Conservation (phyloP, 2,113 vertebrate genomes). For the Cryptotis parvus region DNA sequence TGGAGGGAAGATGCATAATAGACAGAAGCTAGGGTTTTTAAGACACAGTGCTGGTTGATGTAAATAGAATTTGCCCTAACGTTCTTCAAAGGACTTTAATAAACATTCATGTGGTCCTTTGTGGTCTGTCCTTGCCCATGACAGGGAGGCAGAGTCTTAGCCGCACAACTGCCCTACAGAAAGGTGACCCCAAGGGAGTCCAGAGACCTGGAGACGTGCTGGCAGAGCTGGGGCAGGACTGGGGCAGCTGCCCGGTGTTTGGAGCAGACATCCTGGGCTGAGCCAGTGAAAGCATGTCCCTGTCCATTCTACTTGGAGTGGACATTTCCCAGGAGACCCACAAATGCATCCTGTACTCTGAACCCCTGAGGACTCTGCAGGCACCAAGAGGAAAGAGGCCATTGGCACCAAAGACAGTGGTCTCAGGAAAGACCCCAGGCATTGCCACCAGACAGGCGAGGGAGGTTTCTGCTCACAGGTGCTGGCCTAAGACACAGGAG, state of each 20-base stretch:
- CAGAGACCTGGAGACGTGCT: neutral
- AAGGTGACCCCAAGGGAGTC: neutral
- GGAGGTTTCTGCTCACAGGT: neutral
- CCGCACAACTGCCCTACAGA: neutral
- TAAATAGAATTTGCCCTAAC: neutral
- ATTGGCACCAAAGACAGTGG: neutral
- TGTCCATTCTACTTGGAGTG: neutral
- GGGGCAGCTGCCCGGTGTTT: neutral
- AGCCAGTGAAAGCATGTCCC: neutral
- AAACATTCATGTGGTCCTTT: neutral
- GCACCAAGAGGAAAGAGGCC: neutral
- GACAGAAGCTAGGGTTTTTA: neutral
- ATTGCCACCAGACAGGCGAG: neutral
- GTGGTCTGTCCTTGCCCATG: neutral
- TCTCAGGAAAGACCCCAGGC: neutral
- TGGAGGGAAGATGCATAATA: neutral
- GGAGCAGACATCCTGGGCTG: neutral
- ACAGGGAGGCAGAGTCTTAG: neutral
- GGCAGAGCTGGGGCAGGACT: neutral
- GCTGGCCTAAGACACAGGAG: neutral
- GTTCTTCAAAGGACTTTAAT: conserved; percentile 1
- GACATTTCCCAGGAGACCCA: neutral
- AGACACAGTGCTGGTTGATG: neutral
- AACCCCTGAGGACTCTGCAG: neutral
- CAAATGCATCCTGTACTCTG: neutral